Percentiles rank a stretch among this genome's conserved stretches.
phyloP scores from a whole-genome alignment of 2,113 vertebrate species.

The Emydocephalus ijimae region DNA sequence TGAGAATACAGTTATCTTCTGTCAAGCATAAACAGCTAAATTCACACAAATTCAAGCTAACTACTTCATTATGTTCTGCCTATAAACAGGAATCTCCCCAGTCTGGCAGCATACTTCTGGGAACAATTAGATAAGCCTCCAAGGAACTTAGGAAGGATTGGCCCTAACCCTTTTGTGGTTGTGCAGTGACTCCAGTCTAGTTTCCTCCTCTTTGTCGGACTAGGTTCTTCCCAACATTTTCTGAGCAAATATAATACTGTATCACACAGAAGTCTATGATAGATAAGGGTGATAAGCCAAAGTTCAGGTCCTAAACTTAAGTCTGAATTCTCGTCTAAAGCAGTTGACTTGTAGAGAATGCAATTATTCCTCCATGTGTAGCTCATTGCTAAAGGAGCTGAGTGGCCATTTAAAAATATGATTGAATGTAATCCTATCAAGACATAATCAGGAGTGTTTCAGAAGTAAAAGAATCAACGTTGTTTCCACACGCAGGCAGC shows the following conservation, averaged over 20 bases:
- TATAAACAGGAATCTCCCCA: background rate
- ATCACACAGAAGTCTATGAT: background rate
- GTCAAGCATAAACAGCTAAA: background rate
- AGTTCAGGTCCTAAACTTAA: background rate
- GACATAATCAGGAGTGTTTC: slow-evolving; percentile 13
- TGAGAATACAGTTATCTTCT: background rate
- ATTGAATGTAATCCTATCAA: background rate
- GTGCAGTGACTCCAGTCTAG: too few relatives aligned
- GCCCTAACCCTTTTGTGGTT: background rate
- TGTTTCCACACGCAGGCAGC: background rate
- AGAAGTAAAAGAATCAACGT: background rate
- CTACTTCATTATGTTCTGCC: background rate
- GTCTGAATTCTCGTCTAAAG: background rate
- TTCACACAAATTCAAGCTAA: background rate
- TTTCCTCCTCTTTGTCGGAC: too few relatives aligned
- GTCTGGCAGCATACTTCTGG: background rate
- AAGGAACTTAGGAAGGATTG: background rate
- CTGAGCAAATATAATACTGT: background rate
- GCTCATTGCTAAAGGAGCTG: background rate
- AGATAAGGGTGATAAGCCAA: background rate
- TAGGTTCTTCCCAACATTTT: background rate
- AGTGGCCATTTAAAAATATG: slow-evolving; percentile 4
- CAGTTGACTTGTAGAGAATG: background rate
- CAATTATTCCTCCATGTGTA: background rate
- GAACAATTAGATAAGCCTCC: background rate